Evolutionary conservation across 1,140 invertebrate genomes (phyloP), one percentile per base, ranked within the genome.

Genomic region (Zeugodacus cucurbitae): DNA sequence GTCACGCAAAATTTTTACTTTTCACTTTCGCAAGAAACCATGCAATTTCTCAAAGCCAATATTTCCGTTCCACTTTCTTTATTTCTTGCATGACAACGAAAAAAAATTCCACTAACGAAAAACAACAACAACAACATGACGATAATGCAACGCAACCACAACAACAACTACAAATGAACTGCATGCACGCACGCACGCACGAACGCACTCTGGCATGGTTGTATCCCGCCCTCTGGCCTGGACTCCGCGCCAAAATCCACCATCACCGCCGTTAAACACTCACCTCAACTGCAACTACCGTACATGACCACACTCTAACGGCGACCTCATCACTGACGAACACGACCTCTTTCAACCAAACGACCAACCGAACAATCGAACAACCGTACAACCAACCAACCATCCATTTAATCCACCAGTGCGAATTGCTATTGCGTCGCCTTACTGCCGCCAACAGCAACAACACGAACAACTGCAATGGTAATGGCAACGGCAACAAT

Each of bases 351-450:
- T 82, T 82, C 37, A 48, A 82, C 74, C 41, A 70, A 70, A 29
- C 64, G 20, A 70, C 64, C 64, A 57, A 5, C 48, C n/a, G 48
- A 54, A 54, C 48, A 6, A 54, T 54, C n/a, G n/a, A n/a, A n/a
- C n/a, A n/a, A n/a, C n/a, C n/a, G n/a, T n/a, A n/a, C 32, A 70
- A 70, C 7, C 37, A 41, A 41, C 37, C 37, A 3, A 3, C 37
- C 37, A 74, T 37, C 32, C 62, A 82, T 26, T 41, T 82, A 82
- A 82, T 82, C 41, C 74, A 48, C n/a, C 70, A 92, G 91, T 91
- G 89, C 62, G 90, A 91, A 88, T 89, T 92, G 7, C 89, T 91
- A 87, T 78, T 93, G 26, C 89, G 92, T 32, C 90, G 91, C 78
- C 89, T 92, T 64, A 88, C 85, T 62, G 32, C 82, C 59, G 54